Evolutionary conservation across 2,113 vertebrate species (phyloP).

Genomic region (Bucco capensis): DNA sequence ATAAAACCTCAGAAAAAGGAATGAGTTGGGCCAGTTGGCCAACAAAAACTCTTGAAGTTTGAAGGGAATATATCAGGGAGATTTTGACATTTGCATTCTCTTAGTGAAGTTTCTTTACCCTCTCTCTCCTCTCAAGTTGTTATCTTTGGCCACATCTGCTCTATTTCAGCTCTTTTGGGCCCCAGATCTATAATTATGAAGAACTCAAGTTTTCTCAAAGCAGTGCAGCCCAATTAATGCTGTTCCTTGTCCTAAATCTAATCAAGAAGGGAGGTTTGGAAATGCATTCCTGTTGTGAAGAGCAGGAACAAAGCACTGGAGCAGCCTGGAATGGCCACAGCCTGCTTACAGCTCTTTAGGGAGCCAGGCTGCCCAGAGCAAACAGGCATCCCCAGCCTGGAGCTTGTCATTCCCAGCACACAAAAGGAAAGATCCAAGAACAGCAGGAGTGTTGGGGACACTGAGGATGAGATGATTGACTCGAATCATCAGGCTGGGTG

Average conservation of each 20-base stretch:
- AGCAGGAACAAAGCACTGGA: conserved; percentile 7
- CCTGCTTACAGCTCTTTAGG: conserved; percentile 12
- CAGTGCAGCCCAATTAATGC: neutral
- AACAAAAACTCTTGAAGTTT: conserved; percentile 1
- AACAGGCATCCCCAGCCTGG: neutral
- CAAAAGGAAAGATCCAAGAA: conserved; percentile 20
- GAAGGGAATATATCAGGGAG: neutral
- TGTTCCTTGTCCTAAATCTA: conserved; percentile 31
- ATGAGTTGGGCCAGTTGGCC: neutral
- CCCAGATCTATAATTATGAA: conserved; percentile 11
- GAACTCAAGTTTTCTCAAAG: neutral
- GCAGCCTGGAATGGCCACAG: neutral
- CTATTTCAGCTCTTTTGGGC: neutral
- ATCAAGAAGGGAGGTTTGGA: conserved; percentile 26
- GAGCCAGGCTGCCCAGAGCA: neutral
- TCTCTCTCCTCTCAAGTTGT: neutral
- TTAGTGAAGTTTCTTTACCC: neutral
- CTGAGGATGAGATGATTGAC: neutral
- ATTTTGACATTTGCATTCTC: conserved; percentile 11
- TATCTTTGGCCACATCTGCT: conserved; percentile 40
- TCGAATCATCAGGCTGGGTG: neutral
- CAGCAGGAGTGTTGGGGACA: neutral
- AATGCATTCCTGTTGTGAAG: neutral
- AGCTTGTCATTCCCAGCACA: conserved; percentile 25
- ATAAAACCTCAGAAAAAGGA: neutral